Base-by-base conservation (phyloP, 2,888 invertebrate species). In the Habrosyne pyritoides region DNA sequence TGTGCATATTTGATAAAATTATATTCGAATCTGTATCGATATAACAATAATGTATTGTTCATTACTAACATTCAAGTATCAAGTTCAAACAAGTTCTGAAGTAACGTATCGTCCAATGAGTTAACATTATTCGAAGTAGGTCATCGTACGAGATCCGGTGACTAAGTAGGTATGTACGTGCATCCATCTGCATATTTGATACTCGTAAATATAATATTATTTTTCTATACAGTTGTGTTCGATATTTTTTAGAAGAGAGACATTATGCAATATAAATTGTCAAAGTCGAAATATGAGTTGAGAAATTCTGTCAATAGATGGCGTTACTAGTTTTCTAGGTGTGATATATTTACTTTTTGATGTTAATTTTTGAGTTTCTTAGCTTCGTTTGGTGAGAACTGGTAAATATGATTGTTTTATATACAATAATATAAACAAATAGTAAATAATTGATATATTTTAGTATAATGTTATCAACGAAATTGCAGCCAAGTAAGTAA, bases 51-150 rank as follows among this genome's bases (percentile, higher is more conserved):
- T 6, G 8, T 42, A 12, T 14, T 14, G 6, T 42, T 42, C 18
- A 18, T 42, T 42, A 50, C 14, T 30, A 50, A 50, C 50, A 28
- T 42, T 18, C 42, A 50, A 30, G 50, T 50, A 28, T 49, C 24
- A 26, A 49, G 48, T 49, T 49, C 21, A 50, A 12, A 50, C 50
- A 30, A 1, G 42, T 42, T 50, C 24, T 46, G 46, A 52, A 54
- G 49, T 36, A 57, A 12, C 3, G 4, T 33, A 33, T 33, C 12
- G 12, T 30, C 26, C 21, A 30, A 49, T 66, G 55, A 62, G 54
- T 54, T 57, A 50, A 4, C 50, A 49, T 26, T 56, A 54, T 67
- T 52, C 66, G 72, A 84, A 77, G 79, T 84, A 67, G 84, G 77
- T 71, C 81, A 72, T 55, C 56, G 60, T 50, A 64, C 69, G 63